phyloP scores from a whole-genome alignment of 2,888 invertebrate species.

The Oscheius sp. region DNA sequence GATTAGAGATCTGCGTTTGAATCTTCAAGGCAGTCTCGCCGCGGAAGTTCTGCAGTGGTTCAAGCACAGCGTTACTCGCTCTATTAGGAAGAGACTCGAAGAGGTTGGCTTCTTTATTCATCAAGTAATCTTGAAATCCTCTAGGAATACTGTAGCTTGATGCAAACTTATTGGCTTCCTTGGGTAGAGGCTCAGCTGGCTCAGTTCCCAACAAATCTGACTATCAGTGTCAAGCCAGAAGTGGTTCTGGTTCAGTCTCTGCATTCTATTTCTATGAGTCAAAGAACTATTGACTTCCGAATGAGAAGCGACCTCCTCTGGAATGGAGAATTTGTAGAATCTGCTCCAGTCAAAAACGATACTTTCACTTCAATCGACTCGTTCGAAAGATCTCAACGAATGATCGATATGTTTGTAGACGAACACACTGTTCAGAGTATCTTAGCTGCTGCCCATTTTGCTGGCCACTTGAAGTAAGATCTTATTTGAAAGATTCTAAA shows the following conservation, averaged over 20 bases:
- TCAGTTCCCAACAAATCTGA: conserved; percentile 59
- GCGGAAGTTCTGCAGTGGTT: conserved; percentile 64
- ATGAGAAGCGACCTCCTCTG: conserved; percentile 58
- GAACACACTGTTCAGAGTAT: conserved; percentile 65
- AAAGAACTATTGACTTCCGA: conserved; percentile 56
- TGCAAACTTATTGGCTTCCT: conserved; percentile 60
- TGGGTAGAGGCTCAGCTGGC: conserved; percentile 63
- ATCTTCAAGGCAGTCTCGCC: conserved; percentile 45
- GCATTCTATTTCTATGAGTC: conserved; percentile 57
- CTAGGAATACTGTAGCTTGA: conserved; percentile 63
- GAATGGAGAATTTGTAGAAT: conserved; percentile 53
- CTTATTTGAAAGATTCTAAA: not conserved
- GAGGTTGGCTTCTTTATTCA: conserved; percentile 36
- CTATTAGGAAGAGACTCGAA: conserved; percentile 59
- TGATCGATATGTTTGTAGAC: conserved; percentile 66
- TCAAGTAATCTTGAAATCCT: conserved; percentile 2
- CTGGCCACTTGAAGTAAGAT: conserved; percentile 52
- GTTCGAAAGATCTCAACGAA: conserved; percentile 48
- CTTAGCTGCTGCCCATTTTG: conserved; percentile 64
- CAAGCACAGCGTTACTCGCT: conserved; percentile 55
- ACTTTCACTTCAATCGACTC: conserved; percentile 45
- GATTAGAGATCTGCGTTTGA: conserved; percentile 53
- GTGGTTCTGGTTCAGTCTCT: conserved; percentile 58
- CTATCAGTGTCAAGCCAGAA: conserved; percentile 51
- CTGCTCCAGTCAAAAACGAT: conserved; percentile 42